These are phyloP conservation scores for Onychomys leucogaster DNA, from an alignment of 2,797 vertebrate species.

Conservation along the genomic window DNA sequence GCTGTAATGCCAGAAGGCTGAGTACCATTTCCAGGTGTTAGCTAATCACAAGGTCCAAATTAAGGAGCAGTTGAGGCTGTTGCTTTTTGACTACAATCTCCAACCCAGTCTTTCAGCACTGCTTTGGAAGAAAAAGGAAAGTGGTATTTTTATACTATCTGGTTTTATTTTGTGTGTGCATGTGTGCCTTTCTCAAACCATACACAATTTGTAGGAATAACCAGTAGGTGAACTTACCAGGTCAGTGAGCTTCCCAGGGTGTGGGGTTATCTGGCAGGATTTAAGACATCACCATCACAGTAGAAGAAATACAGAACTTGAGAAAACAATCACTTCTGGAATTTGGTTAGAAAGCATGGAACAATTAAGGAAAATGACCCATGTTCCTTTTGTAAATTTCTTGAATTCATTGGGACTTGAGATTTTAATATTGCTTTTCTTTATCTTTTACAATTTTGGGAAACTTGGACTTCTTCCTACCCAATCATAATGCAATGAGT, in stretches of 20 bases:
- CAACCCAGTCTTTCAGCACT: neutral
- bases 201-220: neutral
- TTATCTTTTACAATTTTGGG: conserved; percentile 10
- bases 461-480: neutral
- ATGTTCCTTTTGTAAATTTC: neutral
- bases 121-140: neutral
- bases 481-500: neutral
- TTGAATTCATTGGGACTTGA: neutral
- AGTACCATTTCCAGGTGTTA: neutral
- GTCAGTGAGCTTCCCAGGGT: neutral
- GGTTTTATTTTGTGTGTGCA: neutral
- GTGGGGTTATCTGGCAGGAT: neutral
- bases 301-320: neutral
- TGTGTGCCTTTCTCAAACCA: neutral
- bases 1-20: neutral
- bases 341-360: neutral
- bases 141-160: neutral
- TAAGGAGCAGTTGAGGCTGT: neutral
- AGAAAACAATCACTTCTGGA: neutral
- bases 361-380: neutral
- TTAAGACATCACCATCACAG: neutral
- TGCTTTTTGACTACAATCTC: neutral
- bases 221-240: neutral
- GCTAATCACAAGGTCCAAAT: neutral
- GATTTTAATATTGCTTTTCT: neutral